Base-by-base conservation (phyloP, 2,113 vertebrate genomes). In the Chelonoidis abingdonii region DNA sequence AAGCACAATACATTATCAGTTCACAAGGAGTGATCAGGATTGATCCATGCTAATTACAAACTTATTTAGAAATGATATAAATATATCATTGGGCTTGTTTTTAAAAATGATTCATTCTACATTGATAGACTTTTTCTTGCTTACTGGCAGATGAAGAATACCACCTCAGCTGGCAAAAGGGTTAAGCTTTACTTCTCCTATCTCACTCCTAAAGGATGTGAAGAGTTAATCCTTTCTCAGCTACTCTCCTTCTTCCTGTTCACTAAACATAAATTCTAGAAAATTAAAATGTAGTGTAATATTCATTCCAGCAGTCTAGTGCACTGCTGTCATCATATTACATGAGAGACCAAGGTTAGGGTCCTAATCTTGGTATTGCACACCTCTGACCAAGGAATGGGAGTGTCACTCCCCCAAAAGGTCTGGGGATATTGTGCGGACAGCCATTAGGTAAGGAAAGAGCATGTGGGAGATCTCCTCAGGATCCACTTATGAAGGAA, bases 161-260 rank as follows among this genome's bases (percentile, higher is more conserved):
- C 82, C 47, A 92, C 78, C 86, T 92, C 84, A 75, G 86, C 50
- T 57, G 75, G 47, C 78, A 57, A 93, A 95, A 88, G 86, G 57
- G 6, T 96, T 96, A 91, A 95, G 75, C 75, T 88, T 95, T 65
- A 79, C 7, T 69, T 54, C 88, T 92, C 47, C 87, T 76, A 96
- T 76, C 8, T 87, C 83, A 84, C 79, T 95, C 41, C 87, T 94
- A 85, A 8, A 91, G 82, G 54, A 96, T 95, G 85, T 87, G 35
- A 95, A 96, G 96, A 91, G 84, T 94, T 97, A 92, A 91, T 94
- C 84, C 95, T 84, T 94, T 47, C n/a, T 93, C 96, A 88, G 83
- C 22, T 92, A 31, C 14, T 96, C 81, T 94, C 84, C 89, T 88
- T 96, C 97, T 90, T 29, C 21, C 84, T 95, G 93, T 91, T 92